Percentiles rank a stretch among this genome's conserved stretches.
phyloP scores from a whole-genome alignment of 2,113 vertebrate genomes.

The Chunga burmeisteri region DNA sequence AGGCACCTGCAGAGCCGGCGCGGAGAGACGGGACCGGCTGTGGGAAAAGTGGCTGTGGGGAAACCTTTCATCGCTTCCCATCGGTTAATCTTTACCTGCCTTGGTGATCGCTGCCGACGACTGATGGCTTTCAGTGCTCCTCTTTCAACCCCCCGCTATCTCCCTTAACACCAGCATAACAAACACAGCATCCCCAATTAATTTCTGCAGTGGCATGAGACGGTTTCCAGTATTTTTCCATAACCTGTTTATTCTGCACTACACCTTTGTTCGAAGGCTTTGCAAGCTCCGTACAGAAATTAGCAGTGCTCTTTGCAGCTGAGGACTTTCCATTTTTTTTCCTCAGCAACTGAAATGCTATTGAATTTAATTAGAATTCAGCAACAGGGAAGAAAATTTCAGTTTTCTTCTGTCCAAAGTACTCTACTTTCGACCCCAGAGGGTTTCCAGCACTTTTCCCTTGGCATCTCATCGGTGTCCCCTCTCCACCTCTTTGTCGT shows the following conservation, averaged over 20 bases:
- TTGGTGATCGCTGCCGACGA: fast-evolving
- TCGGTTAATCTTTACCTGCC: neutral
- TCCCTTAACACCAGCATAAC: neutral
- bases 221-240: neutral
- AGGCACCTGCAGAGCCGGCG: neutral
- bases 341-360: neutral
- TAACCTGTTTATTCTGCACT: neutral
- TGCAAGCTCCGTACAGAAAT: neutral
- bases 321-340: fast-evolving
- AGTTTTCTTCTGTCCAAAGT: neutral
- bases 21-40: fast-evolving
- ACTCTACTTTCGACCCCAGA: neutral
- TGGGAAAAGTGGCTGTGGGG: fast-evolving
- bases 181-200: fast-evolving
- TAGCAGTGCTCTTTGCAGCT: neutral
- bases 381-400: neutral
- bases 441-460: neutral
- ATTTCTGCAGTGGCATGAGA: neutral
- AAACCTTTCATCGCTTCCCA: neutral
- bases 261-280: neutral
- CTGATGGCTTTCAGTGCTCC: neutral
- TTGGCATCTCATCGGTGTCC: neutral
- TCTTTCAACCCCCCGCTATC: fast-evolving
- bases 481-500: neutral
- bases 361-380: neutral